phyloP scores from a whole-genome alignment of 2,888 invertebrate species.

The Cephus pygmeus region DNA sequence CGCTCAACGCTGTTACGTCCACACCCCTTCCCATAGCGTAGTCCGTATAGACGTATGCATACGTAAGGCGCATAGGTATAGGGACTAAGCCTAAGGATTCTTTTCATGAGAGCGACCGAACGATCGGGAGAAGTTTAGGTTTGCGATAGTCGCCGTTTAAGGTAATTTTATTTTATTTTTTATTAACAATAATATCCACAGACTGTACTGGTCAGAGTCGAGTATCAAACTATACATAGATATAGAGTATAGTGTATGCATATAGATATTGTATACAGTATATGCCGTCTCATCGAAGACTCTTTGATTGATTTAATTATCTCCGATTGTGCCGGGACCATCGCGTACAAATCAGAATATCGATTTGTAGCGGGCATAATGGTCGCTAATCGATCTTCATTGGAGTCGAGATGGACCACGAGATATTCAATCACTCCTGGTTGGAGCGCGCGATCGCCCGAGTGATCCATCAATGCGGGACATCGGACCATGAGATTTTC shows the following conservation, averaged over 20 bases:
- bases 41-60: too few relatives aligned
- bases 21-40: conserved; percentile 5
- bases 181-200: too few relatives aligned
- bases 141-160: too few relatives aligned
- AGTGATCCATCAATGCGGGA: conserved; percentile 53
- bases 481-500: conserved; percentile 20
- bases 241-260: not conserved
- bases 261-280: too few relatives aligned
- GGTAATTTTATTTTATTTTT: too few relatives aligned
- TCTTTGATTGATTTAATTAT: conserved; percentile 41
- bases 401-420: conserved; percentile 53
- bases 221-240: not conserved
- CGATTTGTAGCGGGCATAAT: conserved; percentile 50
- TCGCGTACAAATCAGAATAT: conserved; percentile 45
- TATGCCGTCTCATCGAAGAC: not conserved
- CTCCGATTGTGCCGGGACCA: conserved; percentile 22
- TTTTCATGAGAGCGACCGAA: too few relatives aligned
- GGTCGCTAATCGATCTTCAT: conserved; percentile 56
- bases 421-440: conserved; percentile 58
- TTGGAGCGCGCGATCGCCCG: conserved; percentile 47
- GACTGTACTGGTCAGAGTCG: not conserved
- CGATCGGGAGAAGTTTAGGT: too few relatives aligned
- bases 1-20: conserved; percentile 21
- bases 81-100: too few relatives aligned
- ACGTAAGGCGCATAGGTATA: too few relatives aligned